Conservation (phyloP, 2,888 invertebrate species). For the Ichneumon xanthorius region DNA sequence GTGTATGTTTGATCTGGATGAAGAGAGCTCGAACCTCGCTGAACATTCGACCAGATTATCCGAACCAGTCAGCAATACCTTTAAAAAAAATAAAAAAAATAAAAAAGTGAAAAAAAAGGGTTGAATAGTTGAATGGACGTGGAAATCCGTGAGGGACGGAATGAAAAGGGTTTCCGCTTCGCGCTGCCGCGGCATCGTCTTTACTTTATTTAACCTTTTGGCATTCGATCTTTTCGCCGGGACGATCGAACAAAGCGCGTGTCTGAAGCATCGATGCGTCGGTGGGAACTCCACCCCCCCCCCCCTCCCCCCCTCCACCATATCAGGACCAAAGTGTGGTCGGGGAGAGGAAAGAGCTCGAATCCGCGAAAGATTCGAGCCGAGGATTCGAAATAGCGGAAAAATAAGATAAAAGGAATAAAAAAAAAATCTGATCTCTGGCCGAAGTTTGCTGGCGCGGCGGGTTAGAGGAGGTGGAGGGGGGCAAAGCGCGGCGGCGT, state of each 20-base stretch:
- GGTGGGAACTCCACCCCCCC: neutral
- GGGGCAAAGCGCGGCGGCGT: constrained; percentile 51
- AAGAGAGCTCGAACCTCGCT: constrained; percentile 22
- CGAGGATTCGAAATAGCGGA: constrained; percentile 60
- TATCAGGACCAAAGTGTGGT: constrained; percentile 28
- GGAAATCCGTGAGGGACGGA: constrained; percentile 71
- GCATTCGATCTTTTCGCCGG: constrained; percentile 12
- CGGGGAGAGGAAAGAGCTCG: constrained; percentile 29
- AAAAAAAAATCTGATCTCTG: constrained; percentile 64
- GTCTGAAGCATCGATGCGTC: constrained; percentile 50
- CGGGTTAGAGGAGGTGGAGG: constrained; percentile 30
- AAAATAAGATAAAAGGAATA: constrained; percentile 59
- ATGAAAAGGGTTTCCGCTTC: constrained; percentile 46
- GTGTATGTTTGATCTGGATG: constrained; percentile 48
- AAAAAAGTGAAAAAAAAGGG: constrained; percentile 33
- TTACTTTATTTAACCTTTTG: constrained; percentile 51
- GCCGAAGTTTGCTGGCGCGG: constrained; percentile 59
- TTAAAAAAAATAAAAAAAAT: constrained; percentile 57
- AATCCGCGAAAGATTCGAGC: constrained; percentile 59
- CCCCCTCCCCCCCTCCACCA: neutral
- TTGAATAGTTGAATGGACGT: constrained; percentile 32
- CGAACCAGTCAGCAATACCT: constrained; percentile 36
- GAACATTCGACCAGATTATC: constrained; percentile 62
- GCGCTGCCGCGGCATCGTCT: constrained; percentile 11
- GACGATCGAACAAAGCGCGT: constrained; percentile 42